Percentiles rank a stretch among this genome's conserved stretches.
Evolutionary conservation across 2,888 invertebrate species (phyloP).

Genomic region (Tetropium fuscum): DNA sequence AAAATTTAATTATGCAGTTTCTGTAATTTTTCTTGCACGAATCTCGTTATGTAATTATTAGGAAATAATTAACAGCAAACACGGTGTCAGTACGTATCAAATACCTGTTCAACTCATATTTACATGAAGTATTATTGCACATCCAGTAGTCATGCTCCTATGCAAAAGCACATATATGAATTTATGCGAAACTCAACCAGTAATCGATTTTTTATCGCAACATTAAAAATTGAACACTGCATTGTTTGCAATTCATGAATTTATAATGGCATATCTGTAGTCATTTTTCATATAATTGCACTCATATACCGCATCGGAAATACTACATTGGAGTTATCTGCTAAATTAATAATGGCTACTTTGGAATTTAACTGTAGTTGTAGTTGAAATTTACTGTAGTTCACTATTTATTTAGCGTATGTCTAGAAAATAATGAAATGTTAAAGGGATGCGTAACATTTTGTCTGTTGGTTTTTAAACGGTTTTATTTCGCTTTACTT

Average conservation of each 20-base stretch:
- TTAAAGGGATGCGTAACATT: no score
- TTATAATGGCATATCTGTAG: constrained; percentile 2
- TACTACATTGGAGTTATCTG: background rate
- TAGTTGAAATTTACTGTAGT: no score
- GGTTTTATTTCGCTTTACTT: no score
- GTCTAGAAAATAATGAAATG: no score
- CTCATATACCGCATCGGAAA: background rate
- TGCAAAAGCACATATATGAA: constrained; percentile 25
- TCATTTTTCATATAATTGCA: constrained; percentile 6
- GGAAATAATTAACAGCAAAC: background rate
- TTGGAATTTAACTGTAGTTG: background rate
- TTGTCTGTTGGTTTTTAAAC: no score
- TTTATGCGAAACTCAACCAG: constrained; percentile 30
- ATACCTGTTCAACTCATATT: constrained; percentile 23
- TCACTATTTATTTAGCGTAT: no score
- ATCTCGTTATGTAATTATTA: background rate
- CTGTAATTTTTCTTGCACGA: no score
- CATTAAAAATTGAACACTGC: constrained; percentile 9
- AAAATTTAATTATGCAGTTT: no score
- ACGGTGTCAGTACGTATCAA: constrained; percentile 14
- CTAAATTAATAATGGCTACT: background rate
- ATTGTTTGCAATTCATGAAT: constrained; percentile 12
- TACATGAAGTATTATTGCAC: constrained; percentile 23
- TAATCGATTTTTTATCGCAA: constrained; percentile 12
- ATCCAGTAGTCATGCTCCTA: constrained; percentile 20